These are phyloP conservation scores for Antitype chi DNA, from an alignment of 2,888 invertebrate genomes.

Conservation along the genomic window DNA sequence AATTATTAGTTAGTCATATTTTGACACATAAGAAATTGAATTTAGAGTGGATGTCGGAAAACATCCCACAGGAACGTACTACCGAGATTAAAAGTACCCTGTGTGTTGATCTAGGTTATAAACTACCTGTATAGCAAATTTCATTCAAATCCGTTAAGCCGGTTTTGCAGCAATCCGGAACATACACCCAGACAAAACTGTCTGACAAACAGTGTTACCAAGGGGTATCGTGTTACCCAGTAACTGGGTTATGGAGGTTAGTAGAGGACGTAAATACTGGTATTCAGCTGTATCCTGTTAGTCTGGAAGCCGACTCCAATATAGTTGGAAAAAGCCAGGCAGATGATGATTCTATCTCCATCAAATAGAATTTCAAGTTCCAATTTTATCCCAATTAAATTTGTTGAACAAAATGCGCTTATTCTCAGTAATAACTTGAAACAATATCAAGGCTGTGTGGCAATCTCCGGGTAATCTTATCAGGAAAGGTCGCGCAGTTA, in stretches of 20 bases:
- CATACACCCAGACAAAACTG: background rate
- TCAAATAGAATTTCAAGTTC: background rate
- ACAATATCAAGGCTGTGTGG: slow-evolving; percentile 48
- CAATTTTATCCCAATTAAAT: slow-evolving; percentile 15
- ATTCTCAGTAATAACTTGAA: slow-evolving; percentile 38
- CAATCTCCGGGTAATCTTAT: slow-evolving; percentile 67
- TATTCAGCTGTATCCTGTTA: no score
- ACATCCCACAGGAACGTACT: background rate
- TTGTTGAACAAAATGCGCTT: slow-evolving; percentile 29
- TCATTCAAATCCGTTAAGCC: background rate
- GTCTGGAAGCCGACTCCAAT: no score
- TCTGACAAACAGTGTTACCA: no score
- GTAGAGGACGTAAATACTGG: no score
- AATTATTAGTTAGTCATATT: background rate
- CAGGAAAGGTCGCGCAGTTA: slow-evolving; percentile 54
- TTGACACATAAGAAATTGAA: no score
- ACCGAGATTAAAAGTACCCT: background rate
- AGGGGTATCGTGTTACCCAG: no score
- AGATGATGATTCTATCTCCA: no score
- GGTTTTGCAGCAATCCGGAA: background rate
- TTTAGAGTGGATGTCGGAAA: background rate
- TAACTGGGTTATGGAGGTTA: no score
- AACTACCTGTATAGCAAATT: background rate
- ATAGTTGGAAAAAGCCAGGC: no score
- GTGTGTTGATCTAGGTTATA: background rate